A percentile compares a stretch with the other conserved stretches of the same genome.
These are phyloP conservation scores for Chiroxiphia lanceolata DNA, from an alignment of 2,797 vertebrate species.

Conservation along the genomic window DNA sequence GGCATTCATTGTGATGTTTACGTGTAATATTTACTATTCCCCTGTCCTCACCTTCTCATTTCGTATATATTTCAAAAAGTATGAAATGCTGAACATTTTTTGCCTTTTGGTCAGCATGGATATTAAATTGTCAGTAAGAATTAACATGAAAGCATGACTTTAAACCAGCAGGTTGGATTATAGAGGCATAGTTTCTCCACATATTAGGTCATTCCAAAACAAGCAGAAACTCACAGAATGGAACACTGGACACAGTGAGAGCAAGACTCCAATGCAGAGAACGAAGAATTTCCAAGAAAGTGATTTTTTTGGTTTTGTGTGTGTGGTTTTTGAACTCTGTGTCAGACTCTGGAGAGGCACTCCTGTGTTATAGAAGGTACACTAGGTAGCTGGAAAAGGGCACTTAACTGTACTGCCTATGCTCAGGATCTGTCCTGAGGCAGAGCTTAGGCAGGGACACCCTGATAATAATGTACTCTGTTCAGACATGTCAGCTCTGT, in stretches of 20 bases:
- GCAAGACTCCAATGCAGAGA: background rate
- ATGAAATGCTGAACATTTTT: background rate
- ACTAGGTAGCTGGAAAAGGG: background rate
- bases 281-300: background rate
- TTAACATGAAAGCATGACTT: background rate
- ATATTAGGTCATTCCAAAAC: background rate
- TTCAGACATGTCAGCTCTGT: background rate
- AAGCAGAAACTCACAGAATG: background rate
- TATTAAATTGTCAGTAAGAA: background rate
- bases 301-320: rapidly evolving
- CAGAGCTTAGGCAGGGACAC: background rate
- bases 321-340: background rate
- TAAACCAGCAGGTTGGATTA: background rate
- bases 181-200: background rate
- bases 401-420: background rate
- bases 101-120: background rate
- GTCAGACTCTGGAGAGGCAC: background rate
- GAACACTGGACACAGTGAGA: background rate
- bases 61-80: background rate
- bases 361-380: background rate
- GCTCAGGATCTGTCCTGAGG: background rate
- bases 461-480: rapidly evolving
- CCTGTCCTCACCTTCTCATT: background rate
- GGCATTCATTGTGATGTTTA: background rate
- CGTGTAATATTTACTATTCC: background rate